Base-by-base conservation (phyloP, 2,113 vertebrate species). In the Ia io region DNA sequence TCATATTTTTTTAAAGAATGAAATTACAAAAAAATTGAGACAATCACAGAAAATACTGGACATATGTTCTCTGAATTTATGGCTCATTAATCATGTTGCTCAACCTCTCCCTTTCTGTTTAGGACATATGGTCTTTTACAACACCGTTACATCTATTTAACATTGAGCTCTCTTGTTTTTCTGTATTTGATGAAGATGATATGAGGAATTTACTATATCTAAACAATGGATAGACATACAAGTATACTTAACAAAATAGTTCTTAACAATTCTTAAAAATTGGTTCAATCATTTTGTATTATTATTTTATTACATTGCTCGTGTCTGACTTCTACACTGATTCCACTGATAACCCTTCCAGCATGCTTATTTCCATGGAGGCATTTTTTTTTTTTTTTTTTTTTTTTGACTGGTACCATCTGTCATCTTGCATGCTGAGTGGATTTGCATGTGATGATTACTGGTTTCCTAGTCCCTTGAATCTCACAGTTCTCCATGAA, bases 301-400 rank as follows among this genome's bases (percentile, higher is more conserved):
- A 35, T 32, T 63, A 1, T 85, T 71, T 79, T 40, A 59, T 67
- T 78, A 13, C 17, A 61, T 53, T 44, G 23, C 42, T 9, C 11
- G 2, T 30, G 30, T 67, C 61, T 84, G 84, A 87, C 74, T 84
- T 47, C 40, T 10, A 5, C 30, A 2, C 3, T 22, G n/a, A n/a
- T 13, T 28, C 5, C 37, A 4, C 20, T 32, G 40, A 42, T 13
- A 53, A 63, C 2, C 44, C 30, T 89, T 42, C 69, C 59, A 44
- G n/a, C 3, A 8, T 56, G 20, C 44, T 86, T 91, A 37, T 91
- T 83, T 69, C 77, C 23, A 5, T 67, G 7, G 23, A 79, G 10
- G 13, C 59, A 1, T 71, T 59, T 32, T 96, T 96, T 86, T 92
- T 92, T 25, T 71, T 59, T 32, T 96, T 96, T 86, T 92, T 92